These are phyloP conservation scores for Thamnaconus septentrionalis DNA, from an alignment of 2,113 vertebrate species.

Conservation along the genomic window DNA sequence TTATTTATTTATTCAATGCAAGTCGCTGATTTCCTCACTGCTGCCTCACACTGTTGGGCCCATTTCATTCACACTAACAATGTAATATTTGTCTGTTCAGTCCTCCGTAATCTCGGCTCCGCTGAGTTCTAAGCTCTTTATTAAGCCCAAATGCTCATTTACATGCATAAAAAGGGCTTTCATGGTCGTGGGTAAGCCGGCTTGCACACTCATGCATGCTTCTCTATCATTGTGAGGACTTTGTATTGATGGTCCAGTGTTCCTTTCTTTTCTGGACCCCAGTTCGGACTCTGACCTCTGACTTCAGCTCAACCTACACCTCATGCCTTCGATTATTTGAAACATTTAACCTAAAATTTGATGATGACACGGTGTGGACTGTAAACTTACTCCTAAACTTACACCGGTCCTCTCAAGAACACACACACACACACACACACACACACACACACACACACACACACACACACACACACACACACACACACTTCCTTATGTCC, in stretches of 20 bases:
- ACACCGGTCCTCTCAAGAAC: no score
- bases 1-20: no score
- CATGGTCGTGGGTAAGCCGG: slow-evolving; percentile 15
- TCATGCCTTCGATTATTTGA: no score
- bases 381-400: no score
- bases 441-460: background rate
- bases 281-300: no score
- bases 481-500: background rate
- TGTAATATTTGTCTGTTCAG: slow-evolving; percentile 35
- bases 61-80: slow-evolving; percentile 28
- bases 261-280: no score
- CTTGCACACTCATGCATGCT: background rate
- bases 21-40: background rate
- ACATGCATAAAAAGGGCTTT: slow-evolving; percentile 31
- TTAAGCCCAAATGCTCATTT: slow-evolving; percentile 25
- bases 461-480: background rate
- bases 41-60: slow-evolving; percentile 6
- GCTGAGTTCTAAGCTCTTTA: slow-evolving; percentile 48
- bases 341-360: no score
- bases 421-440: background rate
- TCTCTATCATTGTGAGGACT: no score
- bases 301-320: no score
- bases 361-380: no score
- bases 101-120: slow-evolving; percentile 35
- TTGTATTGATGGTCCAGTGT: no score